Evolutionary conservation across 2,888 invertebrate species (phyloP).

Genomic region (Protonemura montana): DNA sequence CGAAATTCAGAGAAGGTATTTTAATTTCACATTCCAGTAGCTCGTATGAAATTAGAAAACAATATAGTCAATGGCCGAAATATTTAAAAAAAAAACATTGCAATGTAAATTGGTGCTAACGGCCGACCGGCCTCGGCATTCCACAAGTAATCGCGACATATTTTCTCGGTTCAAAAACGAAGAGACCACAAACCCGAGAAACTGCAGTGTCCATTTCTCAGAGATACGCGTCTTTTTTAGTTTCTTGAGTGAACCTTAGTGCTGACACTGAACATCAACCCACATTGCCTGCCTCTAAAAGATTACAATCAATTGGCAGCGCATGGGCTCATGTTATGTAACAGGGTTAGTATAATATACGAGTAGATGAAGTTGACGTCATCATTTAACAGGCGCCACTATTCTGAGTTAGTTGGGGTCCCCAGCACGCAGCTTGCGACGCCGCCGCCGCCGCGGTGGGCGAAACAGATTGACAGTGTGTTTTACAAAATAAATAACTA

Average conservation of each 20-base stretch:
- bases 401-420: constrained; percentile 12
- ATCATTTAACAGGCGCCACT: background rate
- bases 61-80: background rate
- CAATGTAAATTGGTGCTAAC: background rate
- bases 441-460: constrained; percentile 41
- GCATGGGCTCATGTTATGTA: constrained; percentile 22
- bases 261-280: background rate
- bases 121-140: background rate
- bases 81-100: background rate
- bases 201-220: too few relatives aligned
- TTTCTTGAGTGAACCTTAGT: background rate
- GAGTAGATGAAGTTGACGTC: background rate
- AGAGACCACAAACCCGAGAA: too few relatives aligned
- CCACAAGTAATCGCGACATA: background rate
- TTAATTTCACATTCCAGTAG: background rate
- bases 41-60: background rate
- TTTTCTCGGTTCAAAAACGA: background rate
- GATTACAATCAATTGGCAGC: constrained; percentile 7
- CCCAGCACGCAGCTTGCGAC: background rate
- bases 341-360: constrained; percentile 22
- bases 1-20: too few relatives aligned
- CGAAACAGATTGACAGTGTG: constrained; percentile 46
- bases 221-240: too few relatives aligned
- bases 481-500: constrained; percentile 5
- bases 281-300: background rate